Evolutionary conservation across 2,113 vertebrate species (phyloP).

Genomic region (Coptodon bakossiorum): DNA sequence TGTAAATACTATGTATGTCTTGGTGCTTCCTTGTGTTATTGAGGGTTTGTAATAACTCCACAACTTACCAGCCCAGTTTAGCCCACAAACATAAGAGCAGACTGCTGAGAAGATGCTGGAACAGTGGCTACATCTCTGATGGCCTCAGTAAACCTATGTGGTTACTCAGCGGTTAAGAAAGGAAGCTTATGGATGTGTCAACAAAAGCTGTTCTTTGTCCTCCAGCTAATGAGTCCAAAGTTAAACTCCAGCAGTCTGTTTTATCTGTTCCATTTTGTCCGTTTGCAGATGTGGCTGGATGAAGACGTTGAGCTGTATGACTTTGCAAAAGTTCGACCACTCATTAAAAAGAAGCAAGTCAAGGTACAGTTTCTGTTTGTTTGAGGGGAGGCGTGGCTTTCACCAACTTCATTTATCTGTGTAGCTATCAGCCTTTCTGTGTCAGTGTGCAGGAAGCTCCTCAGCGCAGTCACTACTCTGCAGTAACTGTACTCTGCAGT

Average conservation of each 20-base stretch:
- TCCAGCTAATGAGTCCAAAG: background rate
- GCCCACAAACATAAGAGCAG: background rate
- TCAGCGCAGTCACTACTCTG: background rate
- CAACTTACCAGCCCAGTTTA: background rate
- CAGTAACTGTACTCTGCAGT: too few relatives aligned
- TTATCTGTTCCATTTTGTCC: background rate
- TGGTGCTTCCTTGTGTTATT: rapidly evolving
- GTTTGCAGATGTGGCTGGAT: conserved; percentile 77
- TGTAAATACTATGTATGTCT: background rate
- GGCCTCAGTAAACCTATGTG: background rate
- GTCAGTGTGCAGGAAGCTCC: background rate
- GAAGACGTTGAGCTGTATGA: conserved; percentile 77
- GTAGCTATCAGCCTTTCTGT: background rate
- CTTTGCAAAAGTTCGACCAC: conserved; percentile 72
- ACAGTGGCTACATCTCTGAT: background rate
- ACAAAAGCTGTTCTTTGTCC: background rate
- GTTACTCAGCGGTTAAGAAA: rapidly evolving
- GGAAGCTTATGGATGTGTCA: background rate
- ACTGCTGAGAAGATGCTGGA: background rate
- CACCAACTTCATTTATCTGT: background rate
- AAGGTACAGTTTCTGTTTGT: conserved; percentile 52
- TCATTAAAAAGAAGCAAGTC: conserved; percentile 80
- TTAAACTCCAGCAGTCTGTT: background rate
- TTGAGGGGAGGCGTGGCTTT: background rate
- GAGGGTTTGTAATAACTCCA: background rate